These are phyloP conservation scores for Antheraea assamensis DNA, from an alignment of 2,888 invertebrate species.

Conservation along the genomic window DNA sequence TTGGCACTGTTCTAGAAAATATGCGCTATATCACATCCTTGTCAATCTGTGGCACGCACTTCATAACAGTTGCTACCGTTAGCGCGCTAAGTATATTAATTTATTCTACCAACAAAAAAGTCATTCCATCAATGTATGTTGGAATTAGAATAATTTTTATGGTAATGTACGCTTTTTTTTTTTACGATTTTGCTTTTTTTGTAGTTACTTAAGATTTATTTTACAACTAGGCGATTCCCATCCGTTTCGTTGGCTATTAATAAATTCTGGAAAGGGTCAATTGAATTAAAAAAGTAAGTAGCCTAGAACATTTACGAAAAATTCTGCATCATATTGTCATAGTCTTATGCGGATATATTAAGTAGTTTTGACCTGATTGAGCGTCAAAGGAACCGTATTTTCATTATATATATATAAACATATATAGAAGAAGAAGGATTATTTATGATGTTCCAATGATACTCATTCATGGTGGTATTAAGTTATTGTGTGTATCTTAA, in stretches of 20 bases:
- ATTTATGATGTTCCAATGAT: too few species aligned
- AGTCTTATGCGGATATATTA: too few species aligned
- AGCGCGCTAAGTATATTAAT: conserved; percentile 26
- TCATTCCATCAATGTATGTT: conserved; percentile 20
- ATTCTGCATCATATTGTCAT: too few species aligned
- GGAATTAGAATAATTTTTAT: conserved; percentile 5
- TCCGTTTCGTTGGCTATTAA: too few species aligned
- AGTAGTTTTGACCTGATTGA: too few species aligned
- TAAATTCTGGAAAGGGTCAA: too few species aligned
- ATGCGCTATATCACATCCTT: neutral
- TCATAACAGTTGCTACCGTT: conserved; percentile 19
- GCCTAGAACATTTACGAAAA: too few species aligned
- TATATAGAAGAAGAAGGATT: too few species aligned
- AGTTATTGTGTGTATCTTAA: neutral
- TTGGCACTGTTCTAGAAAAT: conserved; percentile 24
- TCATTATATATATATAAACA: too few species aligned
- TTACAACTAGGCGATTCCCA: neutral
- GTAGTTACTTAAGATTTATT: neutral
- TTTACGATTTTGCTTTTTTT: neutral
- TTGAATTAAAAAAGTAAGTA: too few species aligned
- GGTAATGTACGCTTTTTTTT: conserved; percentile 1
- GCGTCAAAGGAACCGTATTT: too few species aligned
- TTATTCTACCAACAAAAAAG: conserved; percentile 25
- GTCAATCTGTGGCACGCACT: conserved; percentile 27
- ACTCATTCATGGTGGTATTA: neutral